These are phyloP conservation scores for Leucoma salicis DNA, from an alignment of 2,888 invertebrate genomes.

Conservation along the genomic window DNA sequence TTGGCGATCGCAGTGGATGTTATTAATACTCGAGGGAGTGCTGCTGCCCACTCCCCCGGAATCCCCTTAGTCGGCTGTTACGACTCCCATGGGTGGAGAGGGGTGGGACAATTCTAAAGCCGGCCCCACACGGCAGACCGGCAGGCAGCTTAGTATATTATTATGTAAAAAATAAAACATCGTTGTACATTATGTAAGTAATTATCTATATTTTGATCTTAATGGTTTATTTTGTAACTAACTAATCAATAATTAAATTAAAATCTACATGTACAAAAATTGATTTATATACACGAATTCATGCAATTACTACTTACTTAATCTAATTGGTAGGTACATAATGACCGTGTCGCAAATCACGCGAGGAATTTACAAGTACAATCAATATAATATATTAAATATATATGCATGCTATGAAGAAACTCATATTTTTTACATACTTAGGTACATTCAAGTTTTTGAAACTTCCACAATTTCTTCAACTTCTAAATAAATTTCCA, in stretches of 20 bases:
- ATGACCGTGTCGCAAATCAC: slow-evolving; percentile 49
- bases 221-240: slow-evolving; percentile 76
- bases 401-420: slow-evolving; percentile 29
- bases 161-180: slow-evolving; percentile 27
- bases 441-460: slow-evolving; percentile 45
- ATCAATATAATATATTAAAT: slow-evolving; percentile 43
- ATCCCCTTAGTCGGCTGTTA: no score
- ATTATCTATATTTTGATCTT: slow-evolving; percentile 76
- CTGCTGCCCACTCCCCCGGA: no score
- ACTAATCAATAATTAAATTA: slow-evolving; percentile 75
- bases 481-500: no score
- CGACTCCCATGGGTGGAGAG: no score
- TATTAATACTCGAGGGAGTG: no score
- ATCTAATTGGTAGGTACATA: slow-evolving; percentile 66
- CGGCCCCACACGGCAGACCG: no score
- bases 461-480: slow-evolving; percentile 40
- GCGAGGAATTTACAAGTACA: slow-evolving; percentile 63
- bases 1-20: no score
- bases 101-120: no score
- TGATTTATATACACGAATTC: slow-evolving; percentile 75
- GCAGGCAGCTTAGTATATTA: no score
- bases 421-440: slow-evolving; percentile 36
- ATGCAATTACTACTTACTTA: slow-evolving; percentile 65
- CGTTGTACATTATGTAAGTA: slow-evolving; percentile 50
- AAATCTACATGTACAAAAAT: slow-evolving; percentile 80